Conservation (phyloP, 2,797 vertebrate genomes). For the Taeniopygia guttata region DNA sequence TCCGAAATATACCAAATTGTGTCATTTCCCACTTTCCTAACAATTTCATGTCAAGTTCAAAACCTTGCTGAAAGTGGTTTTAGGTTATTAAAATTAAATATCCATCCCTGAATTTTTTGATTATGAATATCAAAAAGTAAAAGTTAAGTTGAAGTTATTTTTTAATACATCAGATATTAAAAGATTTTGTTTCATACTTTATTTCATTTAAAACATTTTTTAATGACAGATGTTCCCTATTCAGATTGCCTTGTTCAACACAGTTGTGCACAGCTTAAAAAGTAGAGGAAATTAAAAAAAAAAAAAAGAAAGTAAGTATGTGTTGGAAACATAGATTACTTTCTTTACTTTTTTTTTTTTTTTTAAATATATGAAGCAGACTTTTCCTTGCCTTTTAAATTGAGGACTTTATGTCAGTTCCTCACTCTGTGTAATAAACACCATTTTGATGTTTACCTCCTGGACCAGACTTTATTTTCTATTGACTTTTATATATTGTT, state of each 20-base stretch:
- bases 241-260: neutral
- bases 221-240: neutral
- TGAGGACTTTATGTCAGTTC: neutral
- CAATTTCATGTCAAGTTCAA: neutral
- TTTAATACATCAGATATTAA: neutral
- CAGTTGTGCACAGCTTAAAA: neutral
- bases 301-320: accelerated
- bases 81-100: neutral
- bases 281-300: neutral
- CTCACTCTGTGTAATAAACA: neutral
- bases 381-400: neutral
- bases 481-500: neutral
- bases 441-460: neutral
- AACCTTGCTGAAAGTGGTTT: neutral
- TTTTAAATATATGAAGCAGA: neutral
- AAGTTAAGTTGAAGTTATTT: neutral
- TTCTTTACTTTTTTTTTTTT: neutral
- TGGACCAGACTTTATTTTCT: neutral
- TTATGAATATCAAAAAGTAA: neutral
- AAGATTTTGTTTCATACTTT: neutral
- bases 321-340: neutral
- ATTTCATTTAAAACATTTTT: neutral
- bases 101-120: neutral
- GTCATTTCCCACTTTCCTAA: neutral
- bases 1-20: neutral